phyloP scores from a whole-genome alignment of 37 sponge, comb jelly and placozoan species.

The Ephydatia muelleri region DNA sequence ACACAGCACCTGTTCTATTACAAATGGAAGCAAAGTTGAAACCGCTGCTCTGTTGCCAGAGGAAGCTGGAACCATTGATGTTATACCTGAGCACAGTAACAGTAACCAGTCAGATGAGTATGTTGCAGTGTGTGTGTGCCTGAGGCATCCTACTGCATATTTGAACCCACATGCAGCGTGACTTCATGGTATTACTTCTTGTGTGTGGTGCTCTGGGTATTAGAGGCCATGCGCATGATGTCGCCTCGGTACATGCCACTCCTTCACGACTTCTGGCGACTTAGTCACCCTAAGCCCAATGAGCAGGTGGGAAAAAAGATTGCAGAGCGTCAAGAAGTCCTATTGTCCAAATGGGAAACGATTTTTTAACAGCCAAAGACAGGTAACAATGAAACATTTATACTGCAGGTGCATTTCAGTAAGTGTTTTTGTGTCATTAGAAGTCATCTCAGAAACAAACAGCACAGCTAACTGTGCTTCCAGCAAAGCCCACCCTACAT shows the following conservation, averaged over 20 bases:
- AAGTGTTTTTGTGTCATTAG: neutral
- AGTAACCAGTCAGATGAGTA: neutral
- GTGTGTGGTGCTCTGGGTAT: constrained; percentile 65
- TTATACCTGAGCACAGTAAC: too few species aligned
- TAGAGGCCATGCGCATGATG: constrained; percentile 51
- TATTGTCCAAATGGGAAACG: neutral
- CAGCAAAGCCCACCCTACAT: neutral
- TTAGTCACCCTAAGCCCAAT: constrained; percentile 14
- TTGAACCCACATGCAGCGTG: constrained; percentile 13
- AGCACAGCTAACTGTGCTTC: neutral
- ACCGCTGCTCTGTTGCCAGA: too few species aligned
- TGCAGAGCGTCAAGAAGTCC: neutral
- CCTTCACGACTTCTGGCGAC: constrained; percentile 25
- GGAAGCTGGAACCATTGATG: too few species aligned
- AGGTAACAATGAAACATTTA: too few species aligned
- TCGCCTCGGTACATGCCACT: constrained; percentile 23
- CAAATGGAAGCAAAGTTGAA: too few species aligned
- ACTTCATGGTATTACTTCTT: constrained; percentile 35
- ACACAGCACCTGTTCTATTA: too few species aligned
- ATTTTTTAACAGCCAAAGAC: constrained; percentile 2
- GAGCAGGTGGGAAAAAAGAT: neutral
- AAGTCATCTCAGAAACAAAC: neutral
- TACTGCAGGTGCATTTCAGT: too few species aligned
- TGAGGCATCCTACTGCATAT: neutral
- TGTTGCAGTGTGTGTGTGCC: neutral